Evolutionary conservation across 2,113 vertebrate species (phyloP), one percentile per base, ranked within the genome.

Genomic region (Physeter macrocephalus): DNA sequence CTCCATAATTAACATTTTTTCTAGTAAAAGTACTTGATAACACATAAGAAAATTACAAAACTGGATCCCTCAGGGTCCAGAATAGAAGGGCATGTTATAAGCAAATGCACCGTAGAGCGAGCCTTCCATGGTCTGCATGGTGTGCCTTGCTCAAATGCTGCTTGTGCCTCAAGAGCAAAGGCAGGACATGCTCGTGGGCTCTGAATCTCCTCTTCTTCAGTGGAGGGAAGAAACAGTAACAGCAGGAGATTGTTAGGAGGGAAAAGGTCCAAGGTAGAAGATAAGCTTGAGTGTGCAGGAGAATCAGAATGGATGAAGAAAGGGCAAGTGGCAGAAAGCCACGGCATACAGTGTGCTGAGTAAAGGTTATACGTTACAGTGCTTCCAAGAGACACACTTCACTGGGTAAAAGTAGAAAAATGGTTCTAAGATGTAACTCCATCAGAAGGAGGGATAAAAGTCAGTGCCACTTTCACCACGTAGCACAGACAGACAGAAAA

Each of bases 1-100:
- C 25, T 13, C n/a, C 5, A 17, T 82, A 72, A 97, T 93, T 96
- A 89, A 93, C 20, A 31, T 81, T 69, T 52, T 95, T 25, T 85
- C 23, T 49, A 41, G 39, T 14, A 84, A 81, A 93, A 85, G 12
- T 81, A 21, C 39, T 46, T 75, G 64, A 54, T 43, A 67, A 36
- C 34, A 71, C 9, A 34, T 46, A 94, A 75, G 34, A 80, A 83
- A 83, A 96, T 66, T 34, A 88, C 1, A 49, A 49, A 83, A 83
- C 27, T 14, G 1, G 13, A 81, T 61, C 13, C n/a, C 29, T 62
- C 4, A 2, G n/a, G 13, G 31, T 23, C 5, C 15, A 11, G 10
- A 81, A 52, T 7, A 41, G 14, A 39, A 69, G 25, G 54, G 18
- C 6, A 0, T 18, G 29, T 86, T 25, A 15, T 0, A 54, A 41